Base-by-base conservation (phyloP, 2,113 vertebrate genomes). In the Actinemys pallida region DNA sequence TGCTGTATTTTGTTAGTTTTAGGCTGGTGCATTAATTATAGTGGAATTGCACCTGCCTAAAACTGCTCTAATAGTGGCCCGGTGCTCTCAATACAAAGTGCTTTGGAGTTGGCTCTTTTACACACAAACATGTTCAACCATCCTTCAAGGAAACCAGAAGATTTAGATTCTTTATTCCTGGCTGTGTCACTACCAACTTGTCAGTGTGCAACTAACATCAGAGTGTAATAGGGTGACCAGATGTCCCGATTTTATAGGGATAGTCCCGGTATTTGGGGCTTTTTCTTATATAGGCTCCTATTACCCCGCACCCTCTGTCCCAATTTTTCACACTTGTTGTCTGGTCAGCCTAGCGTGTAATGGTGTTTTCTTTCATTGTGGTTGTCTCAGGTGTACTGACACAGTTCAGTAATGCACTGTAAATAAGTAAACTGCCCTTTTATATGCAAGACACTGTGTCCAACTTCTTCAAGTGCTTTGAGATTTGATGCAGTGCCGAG, bases 401-500 rank as follows among this genome's bases (percentile, higher is more conserved):
- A 62, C 65, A 72, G 92, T 56, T 95, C 65, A 69, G 65, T 80
- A 87, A 91, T 92, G 54, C 19, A 29, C 62, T 82, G 89, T 90
- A 78, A 96, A 81, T 72, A 80, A 95, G 90, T 29, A 91, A 10
- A 62, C 22, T 89, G 78, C 35, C 39, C n/a, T 87, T 96, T 78
- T 78, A 39, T 90, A 86, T 29, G 53, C 57, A 83, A 22, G 54
- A 42, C 82, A 91, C 62, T 86, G 39, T n/a, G 91, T 94, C 35
- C 75, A 91, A 47, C 45, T 80, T 31, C 78, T 47, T 25, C 7
- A 49, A 24, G 45, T 47, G 45, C 20, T 10, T 29, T 25, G 39
- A 42, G 19, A 5, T 53, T 76, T 31, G 22, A 27, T 83, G 16
- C 10, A 8, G 29, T 54, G 25, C n/a, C 82, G 45, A 13, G 17